Evolutionary conservation across 2,113 vertebrate species (phyloP).

Genomic region (Ciconia stormi): DNA sequence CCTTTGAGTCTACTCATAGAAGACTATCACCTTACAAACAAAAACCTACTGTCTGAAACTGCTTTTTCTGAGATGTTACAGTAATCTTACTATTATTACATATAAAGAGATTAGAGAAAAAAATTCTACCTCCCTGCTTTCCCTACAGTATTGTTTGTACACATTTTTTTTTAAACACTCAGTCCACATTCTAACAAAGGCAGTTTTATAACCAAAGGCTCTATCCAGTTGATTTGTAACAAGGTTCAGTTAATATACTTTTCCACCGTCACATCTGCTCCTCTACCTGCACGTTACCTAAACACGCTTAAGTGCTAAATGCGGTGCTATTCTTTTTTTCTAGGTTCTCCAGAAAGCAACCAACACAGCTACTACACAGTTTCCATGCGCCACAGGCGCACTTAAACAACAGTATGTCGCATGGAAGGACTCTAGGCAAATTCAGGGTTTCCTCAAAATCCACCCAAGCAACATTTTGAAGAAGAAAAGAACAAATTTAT

Average conservation of each 20-base stretch:
- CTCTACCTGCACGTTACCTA: background rate
- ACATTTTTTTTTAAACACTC: background rate
- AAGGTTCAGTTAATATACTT: background rate
- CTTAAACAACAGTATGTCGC: fast-evolving
- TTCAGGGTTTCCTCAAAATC: background rate
- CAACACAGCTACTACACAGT: background rate
- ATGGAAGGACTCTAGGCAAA: background rate
- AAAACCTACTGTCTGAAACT: background rate
- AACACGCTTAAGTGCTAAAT: fast-evolving
- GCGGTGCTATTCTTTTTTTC: fast-evolving
- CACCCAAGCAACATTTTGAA: background rate
- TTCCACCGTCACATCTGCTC: background rate
- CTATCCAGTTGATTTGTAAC: background rate
- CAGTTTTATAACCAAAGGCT: background rate
- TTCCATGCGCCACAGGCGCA: background rate
- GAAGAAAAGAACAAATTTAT: background rate
- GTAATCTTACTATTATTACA: background rate
- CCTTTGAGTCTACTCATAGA: background rate
- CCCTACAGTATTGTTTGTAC: background rate
- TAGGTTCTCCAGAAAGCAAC: background rate
- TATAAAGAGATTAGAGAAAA: background rate
- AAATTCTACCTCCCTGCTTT: background rate
- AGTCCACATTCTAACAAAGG: background rate
- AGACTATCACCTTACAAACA: background rate
- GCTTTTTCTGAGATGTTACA: background rate